phyloP scores from a whole-genome alignment of 30 jellyfish, hydroid and myxozoan species.

The Aurelia aurita complex sp. Pacific region DNA sequence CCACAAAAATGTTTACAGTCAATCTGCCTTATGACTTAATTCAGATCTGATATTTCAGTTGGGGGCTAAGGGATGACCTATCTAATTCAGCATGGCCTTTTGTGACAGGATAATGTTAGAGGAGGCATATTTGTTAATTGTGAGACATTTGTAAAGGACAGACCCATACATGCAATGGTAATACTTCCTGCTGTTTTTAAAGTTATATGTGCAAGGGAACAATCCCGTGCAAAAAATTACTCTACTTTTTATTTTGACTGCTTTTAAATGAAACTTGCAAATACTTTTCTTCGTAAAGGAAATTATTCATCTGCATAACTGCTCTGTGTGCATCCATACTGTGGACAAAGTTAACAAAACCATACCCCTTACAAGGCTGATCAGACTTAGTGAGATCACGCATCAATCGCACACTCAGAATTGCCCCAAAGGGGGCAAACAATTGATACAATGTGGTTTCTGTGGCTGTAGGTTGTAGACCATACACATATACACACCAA shows the following conservation, averaged over 20 bases:
- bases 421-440: conserved; percentile 99
- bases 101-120: too few species aligned
- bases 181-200: background rate
- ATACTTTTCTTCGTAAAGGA: conserved; percentile 82
- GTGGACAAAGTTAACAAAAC: conserved; percentile 88
- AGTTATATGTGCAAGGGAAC: background rate
- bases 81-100: too few species aligned
- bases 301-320: conserved; percentile 75
- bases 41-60: too few species aligned
- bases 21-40: too few species aligned
- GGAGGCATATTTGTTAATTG: too few species aligned
- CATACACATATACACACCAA: conserved; percentile 92
- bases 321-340: conserved; percentile 95
- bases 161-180: too few species aligned
- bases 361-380: conserved; percentile 98
- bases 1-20: too few species aligned
- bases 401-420: conserved; percentile 87
- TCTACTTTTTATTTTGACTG: conserved; percentile 25
- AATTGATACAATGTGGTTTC: conserved; percentile 89
- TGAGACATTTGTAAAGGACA: too few species aligned
- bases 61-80: too few species aligned
- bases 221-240: background rate
- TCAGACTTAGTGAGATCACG: conserved; percentile 91
- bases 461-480: conserved; percentile 89
- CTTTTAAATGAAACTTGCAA: conserved; percentile 95